phyloP scores from a whole-genome alignment of 2,113 vertebrate genomes.

The Calypte anna region DNA sequence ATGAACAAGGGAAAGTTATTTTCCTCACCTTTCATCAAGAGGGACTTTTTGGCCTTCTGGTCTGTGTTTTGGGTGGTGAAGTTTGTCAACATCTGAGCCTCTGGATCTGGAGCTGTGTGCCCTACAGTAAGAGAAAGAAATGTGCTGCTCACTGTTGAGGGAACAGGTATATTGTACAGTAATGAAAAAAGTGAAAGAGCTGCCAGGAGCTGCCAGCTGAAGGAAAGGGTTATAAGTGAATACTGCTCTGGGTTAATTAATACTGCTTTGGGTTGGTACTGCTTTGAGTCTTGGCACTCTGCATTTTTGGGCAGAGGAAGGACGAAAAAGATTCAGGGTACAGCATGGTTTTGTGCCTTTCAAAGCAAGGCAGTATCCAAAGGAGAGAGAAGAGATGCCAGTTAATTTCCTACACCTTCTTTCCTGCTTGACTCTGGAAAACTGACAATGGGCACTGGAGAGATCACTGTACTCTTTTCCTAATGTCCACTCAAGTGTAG shows the following conservation, averaged over 20 bases:
- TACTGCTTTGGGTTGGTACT: neutral
- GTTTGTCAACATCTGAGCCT: neutral
- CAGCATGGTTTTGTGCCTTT: neutral
- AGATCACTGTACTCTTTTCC: neutral
- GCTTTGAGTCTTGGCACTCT: neutral
- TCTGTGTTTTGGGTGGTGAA: neutral
- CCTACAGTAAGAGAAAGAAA: constrained; percentile 13
- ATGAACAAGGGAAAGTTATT: constrained; percentile 43
- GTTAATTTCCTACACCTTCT: neutral
- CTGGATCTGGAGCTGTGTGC: neutral
- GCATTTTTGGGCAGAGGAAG: neutral
- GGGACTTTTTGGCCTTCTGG: neutral
- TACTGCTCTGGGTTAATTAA: neutral
- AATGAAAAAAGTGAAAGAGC: neutral
- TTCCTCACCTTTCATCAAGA: constrained; percentile 66
- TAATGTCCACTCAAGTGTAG: neutral
- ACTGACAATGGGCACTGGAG: neutral
- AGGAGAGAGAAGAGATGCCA: neutral
- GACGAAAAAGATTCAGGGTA: neutral
- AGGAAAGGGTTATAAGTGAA: neutral
- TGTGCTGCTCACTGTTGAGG: neutral
- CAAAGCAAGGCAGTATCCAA: neutral
- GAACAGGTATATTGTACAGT: neutral
- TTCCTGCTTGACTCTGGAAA: neutral
- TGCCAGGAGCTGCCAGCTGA: neutral